Evolutionary conservation across 2,888 invertebrate species (phyloP), one percentile per base, ranked within the genome.

Genomic region (Epiblema foenella): DNA sequence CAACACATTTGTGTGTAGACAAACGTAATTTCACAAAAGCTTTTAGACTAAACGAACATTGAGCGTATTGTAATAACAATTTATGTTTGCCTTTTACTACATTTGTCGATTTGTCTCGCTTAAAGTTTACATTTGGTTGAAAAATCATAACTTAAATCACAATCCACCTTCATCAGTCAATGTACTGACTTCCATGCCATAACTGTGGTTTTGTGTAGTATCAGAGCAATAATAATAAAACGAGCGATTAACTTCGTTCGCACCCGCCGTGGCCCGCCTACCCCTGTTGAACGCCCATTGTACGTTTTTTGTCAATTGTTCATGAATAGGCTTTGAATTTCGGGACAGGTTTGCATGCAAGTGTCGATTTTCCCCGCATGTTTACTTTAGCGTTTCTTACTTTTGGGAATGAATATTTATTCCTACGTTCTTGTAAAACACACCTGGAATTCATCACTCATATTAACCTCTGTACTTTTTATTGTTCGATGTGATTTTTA

Each of bases 191-290:
- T 15, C 33, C 18, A 8, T 24, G 8, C 17, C 24, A 33, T 33
- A 56, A 60, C 42, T 42, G 42, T 54, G 11, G 18, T 54, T n/a
- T 33, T 29, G 69, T 49, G 46, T 42, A 33, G 62, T 57, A 69
- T 37, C 63, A 51, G 59, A 56, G 77, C 83, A 79, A 84, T 87
- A 87, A 87, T 86, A 90, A 91, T 90, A 88, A 91, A 91, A 89
- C 89, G 85, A 82, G 79, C 88, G 87, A 90, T 90, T 91, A 88
- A 88, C 86, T 85, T 80, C 73, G 74, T 74, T 72, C 67, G 73
- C 68, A 69, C 71, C 73, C 67, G 56, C 70, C 68, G 51, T 64
- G 71, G 72, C 20, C 60, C 69, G 70, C 69, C 63, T 62, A 71
- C 62, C 71, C 71, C 67, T 67, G 67, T 66, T 60, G 59, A 60